Percentiles rank a stretch among this genome's conserved stretches.
Conservation (phyloP, 1,140 invertebrate species). For the Diabrotica virgifera region DNA sequence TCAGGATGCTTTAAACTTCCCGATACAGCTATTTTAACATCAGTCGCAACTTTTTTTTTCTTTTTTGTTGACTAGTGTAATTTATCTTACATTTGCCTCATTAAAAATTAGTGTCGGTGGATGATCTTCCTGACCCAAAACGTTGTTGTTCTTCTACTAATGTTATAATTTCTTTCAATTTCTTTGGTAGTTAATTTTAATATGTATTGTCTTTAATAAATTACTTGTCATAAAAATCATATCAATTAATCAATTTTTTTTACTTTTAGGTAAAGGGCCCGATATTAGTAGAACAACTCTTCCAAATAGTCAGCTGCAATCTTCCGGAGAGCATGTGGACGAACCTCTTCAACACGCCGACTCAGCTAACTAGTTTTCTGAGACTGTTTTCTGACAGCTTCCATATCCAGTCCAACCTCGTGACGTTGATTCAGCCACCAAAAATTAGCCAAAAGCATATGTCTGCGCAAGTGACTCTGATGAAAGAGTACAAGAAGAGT, state of each 20-base stretch:
- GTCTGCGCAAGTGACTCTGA: conserved; percentile 30
- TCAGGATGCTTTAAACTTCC: too few species aligned
- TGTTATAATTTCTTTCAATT: too few species aligned
- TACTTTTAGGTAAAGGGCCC: conserved; percentile 52
- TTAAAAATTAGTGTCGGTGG: too few species aligned
- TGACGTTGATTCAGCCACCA: conserved; percentile 71
- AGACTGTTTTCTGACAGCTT: conserved; percentile 88
- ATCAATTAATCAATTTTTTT: not conserved
- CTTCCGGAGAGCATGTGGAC: conserved; percentile 76
- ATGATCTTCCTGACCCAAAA: too few species aligned
- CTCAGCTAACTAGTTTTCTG: conserved; percentile 82
- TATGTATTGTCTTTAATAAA: too few species aligned
- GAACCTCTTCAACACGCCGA: conserved; percentile 80
- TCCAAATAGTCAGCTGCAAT: conserved; percentile 73
- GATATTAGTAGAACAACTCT: conserved; percentile 80
- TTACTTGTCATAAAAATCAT: too few species aligned
- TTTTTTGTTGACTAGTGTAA: too few species aligned
- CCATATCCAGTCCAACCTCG: conserved; percentile 84
- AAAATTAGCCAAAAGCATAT: conserved; percentile 56
- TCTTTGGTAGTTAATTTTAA: too few species aligned
- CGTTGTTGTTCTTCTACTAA: too few species aligned
- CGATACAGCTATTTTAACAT: too few species aligned
- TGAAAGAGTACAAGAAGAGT: conserved; percentile 31
- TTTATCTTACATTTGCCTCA: too few species aligned
- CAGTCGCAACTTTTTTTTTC: too few species aligned